Percentiles rank a stretch among this genome's conserved stretches.
These are phyloP conservation scores for Sericinus montela DNA, from an alignment of 2,888 invertebrate genomes.

Conservation along the genomic window DNA sequence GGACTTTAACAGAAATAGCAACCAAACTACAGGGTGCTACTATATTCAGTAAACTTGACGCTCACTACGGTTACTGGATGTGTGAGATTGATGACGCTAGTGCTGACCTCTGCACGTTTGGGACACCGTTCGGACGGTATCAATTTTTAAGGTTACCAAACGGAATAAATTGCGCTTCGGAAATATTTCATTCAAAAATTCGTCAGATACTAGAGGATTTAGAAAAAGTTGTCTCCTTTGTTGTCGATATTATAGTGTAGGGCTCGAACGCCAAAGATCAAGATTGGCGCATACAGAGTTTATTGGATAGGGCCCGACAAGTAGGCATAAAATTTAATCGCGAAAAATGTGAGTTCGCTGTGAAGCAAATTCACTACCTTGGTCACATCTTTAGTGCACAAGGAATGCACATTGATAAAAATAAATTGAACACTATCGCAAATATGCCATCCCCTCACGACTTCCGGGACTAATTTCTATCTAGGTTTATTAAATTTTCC, in stretches of 20 bases:
- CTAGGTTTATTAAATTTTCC: too few species aligned
- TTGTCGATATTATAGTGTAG: too few species aligned
- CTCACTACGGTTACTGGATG: conserved; percentile 18
- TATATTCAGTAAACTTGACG: conserved; percentile 19
- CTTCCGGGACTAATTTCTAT: too few species aligned
- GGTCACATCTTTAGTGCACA: too few species aligned
- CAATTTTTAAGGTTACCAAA: conserved; percentile 25
- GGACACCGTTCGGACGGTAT: too few species aligned
- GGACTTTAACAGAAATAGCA: conserved; percentile 21
- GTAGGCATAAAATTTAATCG: too few species aligned
- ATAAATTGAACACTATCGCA: too few species aligned
- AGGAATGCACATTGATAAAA: too few species aligned
- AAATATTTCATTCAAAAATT: conserved; percentile 26
- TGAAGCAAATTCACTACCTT: not conserved
- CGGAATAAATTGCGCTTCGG: conserved; percentile 25
- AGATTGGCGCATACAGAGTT: conserved; percentile 3
- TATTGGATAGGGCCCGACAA: not conserved
- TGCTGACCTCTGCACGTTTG: conserved; percentile 3
- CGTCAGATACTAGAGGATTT: conserved; percentile 19
- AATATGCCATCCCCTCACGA: too few species aligned
- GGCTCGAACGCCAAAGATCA: conserved; percentile 18
- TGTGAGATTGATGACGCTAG: conserved; percentile 17
- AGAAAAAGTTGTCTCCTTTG: conserved; percentile 15
- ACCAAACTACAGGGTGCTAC: too few species aligned
- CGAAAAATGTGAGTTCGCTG: not conserved